A percentile compares a stretch with the other conserved stretches of the same genome.
phyloP scores from a whole-genome alignment of 2,888 invertebrate species.

The Conistra vaccinii region DNA sequence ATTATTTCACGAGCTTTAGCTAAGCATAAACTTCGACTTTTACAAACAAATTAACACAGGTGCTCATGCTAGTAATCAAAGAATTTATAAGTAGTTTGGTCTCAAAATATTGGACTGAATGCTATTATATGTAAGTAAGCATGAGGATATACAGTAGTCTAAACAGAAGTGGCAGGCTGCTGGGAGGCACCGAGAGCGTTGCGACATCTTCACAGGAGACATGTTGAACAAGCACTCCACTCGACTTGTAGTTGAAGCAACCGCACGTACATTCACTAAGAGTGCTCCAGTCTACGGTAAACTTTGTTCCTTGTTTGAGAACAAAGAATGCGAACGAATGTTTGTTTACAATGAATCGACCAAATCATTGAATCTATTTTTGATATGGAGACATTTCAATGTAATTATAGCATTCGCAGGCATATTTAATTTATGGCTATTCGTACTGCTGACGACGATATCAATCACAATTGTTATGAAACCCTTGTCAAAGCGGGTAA shows the following conservation, averaged over 20 bases:
- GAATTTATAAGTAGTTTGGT: slow-evolving; percentile 18
- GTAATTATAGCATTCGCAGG: slow-evolving; percentile 48
- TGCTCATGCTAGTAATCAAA: slow-evolving; percentile 1
- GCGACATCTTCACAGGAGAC: slow-evolving; percentile 82
- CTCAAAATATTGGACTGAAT: slow-evolving; percentile 22
- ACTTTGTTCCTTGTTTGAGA: slow-evolving; percentile 74
- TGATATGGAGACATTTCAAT: slow-evolving; percentile 37
- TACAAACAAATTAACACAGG: slow-evolving; percentile 43
- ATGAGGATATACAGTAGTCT: slow-evolving; percentile 43
- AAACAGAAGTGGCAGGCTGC: slow-evolving; percentile 61
- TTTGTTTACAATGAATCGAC: slow-evolving; percentile 64
- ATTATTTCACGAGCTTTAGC: slow-evolving; percentile 58
- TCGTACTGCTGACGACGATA: slow-evolving; percentile 53
- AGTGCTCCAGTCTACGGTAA: slow-evolving; percentile 74
- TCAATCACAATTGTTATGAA: slow-evolving; percentile 69
- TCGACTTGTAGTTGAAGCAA: slow-evolving; percentile 78
- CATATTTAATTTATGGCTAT: slow-evolving; percentile 52
- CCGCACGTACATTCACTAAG: slow-evolving; percentile 80
- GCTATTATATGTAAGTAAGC: slow-evolving; percentile 26
- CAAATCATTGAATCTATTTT: slow-evolving; percentile 54
- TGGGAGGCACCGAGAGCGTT: slow-evolving; percentile 59
- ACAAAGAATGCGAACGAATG: slow-evolving; percentile 67
- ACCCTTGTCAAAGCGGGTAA: slow-evolving; percentile 71
- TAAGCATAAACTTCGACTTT: slow-evolving; percentile 24
- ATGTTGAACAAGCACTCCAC: slow-evolving; percentile 86